A percentile compares a stretch with the other conserved stretches of the same genome.
phyloP scores from a whole-genome alignment of 2,888 invertebrate species.

The Thysanoteuthis rhombus region DNA sequence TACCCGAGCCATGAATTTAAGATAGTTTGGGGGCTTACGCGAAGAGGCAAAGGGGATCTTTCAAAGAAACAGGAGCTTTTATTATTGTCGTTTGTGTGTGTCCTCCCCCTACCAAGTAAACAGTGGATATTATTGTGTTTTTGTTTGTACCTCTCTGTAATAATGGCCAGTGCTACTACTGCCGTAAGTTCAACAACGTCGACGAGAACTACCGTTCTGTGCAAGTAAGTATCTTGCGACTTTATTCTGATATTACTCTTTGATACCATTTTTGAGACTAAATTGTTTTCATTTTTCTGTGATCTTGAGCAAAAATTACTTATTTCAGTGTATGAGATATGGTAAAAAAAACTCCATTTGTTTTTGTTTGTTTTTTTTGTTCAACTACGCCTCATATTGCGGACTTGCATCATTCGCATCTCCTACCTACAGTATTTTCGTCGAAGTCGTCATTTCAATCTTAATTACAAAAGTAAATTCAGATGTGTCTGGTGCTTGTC shows the following conservation, averaged over 20 bases:
- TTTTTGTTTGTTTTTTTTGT: not conserved
- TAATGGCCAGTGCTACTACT: not conserved
- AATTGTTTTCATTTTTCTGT: not conserved
- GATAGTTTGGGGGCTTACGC: not conserved
- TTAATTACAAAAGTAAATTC: too few relatives aligned
- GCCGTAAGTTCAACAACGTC: too few relatives aligned
- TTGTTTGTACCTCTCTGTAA: not conserved
- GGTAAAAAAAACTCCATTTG: not conserved
- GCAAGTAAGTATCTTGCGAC: not conserved
- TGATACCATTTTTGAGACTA: not conserved
- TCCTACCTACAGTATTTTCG: too few relatives aligned
- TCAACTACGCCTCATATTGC: not conserved
- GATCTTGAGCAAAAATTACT: not conserved
- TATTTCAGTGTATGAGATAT: not conserved
- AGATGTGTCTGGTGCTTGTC: too few relatives aligned
- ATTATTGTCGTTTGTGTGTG: too few relatives aligned
- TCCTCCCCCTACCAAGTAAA: not conserved
- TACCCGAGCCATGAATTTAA: not conserved
- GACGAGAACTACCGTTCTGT: not conserved
- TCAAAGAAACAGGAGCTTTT: too few relatives aligned
- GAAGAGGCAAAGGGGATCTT: not conserved
- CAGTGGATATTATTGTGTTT: not conserved
- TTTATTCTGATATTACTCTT: not conserved
- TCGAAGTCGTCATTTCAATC: too few relatives aligned
- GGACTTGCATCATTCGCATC: not conserved